phyloP scores from a whole-genome alignment of 2,113 vertebrate species.

The Siniperca chuatsi region DNA sequence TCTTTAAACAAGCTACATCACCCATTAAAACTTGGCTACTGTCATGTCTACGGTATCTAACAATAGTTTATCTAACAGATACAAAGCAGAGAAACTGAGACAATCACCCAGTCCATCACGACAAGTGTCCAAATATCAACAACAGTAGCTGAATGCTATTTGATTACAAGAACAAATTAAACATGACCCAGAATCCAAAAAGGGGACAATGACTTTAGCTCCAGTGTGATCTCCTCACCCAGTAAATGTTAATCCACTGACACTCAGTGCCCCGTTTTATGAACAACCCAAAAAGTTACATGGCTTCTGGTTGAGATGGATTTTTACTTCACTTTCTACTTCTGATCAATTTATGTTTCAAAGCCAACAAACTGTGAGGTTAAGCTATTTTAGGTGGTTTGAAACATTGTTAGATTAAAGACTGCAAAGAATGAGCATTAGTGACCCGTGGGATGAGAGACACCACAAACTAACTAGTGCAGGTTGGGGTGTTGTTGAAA shows the following conservation, averaged over 20 bases:
- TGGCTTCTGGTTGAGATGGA: conserved; percentile 23
- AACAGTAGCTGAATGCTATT: neutral
- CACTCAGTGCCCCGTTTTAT: neutral
- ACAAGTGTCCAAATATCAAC: neutral
- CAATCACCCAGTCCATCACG: neutral
- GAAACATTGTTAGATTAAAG: conserved; percentile 11
- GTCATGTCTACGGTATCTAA: neutral
- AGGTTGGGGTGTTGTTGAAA: neutral
- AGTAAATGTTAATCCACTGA: neutral
- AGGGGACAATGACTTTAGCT: too few relatives aligned
- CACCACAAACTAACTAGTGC: neutral
- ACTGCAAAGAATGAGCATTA: conserved; percentile 7
- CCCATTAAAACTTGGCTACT: neutral
- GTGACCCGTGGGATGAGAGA: conserved; percentile 21
- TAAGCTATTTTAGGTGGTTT: neutral
- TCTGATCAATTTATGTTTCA: neutral
- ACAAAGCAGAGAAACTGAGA: neutral
- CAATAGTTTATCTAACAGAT: neutral
- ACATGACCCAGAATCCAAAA: neutral
- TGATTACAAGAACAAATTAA: neutral
- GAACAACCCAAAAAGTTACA: neutral
- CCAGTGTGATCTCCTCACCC: neutral
- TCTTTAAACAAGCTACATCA: neutral
- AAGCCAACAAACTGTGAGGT: neutral
- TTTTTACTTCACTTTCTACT: conserved; percentile 31